phyloP scores from a whole-genome alignment of 2,797 vertebrate species.

The Myotis planiceps region DNA sequence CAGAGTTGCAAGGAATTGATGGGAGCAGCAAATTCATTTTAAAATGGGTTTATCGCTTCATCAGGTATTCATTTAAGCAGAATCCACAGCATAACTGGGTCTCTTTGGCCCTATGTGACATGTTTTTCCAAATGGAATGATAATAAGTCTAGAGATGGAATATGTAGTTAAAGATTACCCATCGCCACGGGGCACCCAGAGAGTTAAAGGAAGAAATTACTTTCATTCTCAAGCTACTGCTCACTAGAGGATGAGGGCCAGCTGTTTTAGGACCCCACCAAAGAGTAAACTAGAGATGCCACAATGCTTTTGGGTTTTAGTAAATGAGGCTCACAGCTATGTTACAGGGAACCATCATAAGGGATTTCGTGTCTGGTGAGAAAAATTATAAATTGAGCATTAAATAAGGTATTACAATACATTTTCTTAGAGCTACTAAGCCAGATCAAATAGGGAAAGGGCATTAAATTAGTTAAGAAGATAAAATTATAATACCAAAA shows the following conservation, averaged over 20 bases:
- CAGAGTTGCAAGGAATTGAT: conserved; percentile 56
- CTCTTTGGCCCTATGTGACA: conserved; percentile 66
- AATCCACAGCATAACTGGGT: conserved; percentile 40
- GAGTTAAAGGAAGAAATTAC: conserved; percentile 73
- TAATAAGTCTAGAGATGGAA: conserved; percentile 63
- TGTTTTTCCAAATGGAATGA: conserved; percentile 73
- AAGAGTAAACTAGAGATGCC: conserved; percentile 43
- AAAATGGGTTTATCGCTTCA: conserved; percentile 70
- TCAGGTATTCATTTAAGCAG: conserved; percentile 66
- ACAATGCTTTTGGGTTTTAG: conserved; percentile 24
- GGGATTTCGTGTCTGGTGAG: not conserved
- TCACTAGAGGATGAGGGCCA: conserved; percentile 54
- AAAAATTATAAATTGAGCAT: conserved; percentile 55
- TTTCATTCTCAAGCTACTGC: conserved; percentile 55
- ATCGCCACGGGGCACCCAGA: conserved; percentile 46
- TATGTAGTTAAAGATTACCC: conserved; percentile 66
- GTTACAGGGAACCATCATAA: conserved; percentile 34
- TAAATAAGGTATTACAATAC: conserved; percentile 9
- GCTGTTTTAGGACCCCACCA: conserved; percentile 19
- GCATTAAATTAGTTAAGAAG: conserved; percentile 46
- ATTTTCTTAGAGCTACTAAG: conserved; percentile 60
- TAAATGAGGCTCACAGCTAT: conserved; percentile 43
- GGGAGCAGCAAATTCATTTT: conserved; percentile 66
- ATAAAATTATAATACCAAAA: conserved; percentile 40
- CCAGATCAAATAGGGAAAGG: conserved; percentile 50